phyloP scores from a whole-genome alignment of 2,113 vertebrate genomes.

The Morone saxatilis region DNA sequence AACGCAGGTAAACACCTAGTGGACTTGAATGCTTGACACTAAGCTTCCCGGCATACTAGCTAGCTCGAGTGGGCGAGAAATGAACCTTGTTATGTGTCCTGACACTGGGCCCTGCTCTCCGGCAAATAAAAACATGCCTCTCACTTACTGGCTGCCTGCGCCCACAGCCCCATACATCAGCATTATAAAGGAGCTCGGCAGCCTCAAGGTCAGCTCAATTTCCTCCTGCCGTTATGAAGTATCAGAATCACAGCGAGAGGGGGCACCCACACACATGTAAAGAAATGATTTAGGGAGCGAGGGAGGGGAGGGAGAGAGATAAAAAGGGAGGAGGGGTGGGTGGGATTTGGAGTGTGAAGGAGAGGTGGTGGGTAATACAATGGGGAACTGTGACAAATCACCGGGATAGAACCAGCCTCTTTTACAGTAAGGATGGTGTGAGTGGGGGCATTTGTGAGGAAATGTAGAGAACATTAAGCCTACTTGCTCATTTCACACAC shows the following conservation, averaged over 20 bases:
- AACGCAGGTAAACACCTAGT: conserved; percentile 73
- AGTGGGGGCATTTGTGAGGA: conserved; percentile 60
- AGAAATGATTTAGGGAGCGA: conserved; percentile 75
- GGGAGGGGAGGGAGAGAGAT: conserved; percentile 26
- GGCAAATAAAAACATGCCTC: conserved; percentile 87
- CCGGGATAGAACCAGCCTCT: conserved; percentile 63
- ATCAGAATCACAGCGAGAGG: conserved; percentile 79
- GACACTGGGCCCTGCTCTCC: conserved; percentile 81
- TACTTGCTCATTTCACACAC: conserved; percentile 52
- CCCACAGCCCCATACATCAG: conserved; percentile 84
- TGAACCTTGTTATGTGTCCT: conserved; percentile 84
- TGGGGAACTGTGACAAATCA: conserved; percentile 77
- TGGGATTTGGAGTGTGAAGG: conserved; percentile 58
- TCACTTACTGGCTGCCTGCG: conserved; percentile 83
- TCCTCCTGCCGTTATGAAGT: conserved; percentile 83
- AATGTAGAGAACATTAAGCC: conserved; percentile 67
- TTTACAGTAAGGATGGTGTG: conserved; percentile 55
- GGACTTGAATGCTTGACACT: conserved; percentile 68
- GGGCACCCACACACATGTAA: conserved; percentile 79
- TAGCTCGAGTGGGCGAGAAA: conserved; percentile 79
- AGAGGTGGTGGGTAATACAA: conserved; percentile 74
- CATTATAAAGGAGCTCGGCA: conserved; percentile 79
- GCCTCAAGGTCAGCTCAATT: conserved; percentile 87
- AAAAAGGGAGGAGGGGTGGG: neutral
- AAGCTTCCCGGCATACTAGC: conserved; percentile 58